Conservation (phyloP, 2,113 vertebrate genomes). For the Actenoides hombroni region DNA sequence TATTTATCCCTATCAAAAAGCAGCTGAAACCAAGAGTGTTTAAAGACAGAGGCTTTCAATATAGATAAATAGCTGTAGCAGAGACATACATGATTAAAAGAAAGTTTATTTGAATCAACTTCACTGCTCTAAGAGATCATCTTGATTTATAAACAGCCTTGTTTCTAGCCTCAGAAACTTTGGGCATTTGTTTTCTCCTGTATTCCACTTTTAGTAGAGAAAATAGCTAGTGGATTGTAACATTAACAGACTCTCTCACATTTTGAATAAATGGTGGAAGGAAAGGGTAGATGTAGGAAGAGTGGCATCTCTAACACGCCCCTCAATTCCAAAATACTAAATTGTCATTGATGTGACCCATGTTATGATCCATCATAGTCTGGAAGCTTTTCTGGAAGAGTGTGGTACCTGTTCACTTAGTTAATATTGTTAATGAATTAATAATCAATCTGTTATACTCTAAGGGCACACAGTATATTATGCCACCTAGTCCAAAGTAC, state of each 20-base stretch:
- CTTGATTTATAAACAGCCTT: background rate
- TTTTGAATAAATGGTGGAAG: background rate
- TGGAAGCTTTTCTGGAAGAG: background rate
- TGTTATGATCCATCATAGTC: background rate
- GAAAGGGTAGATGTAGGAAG: background rate
- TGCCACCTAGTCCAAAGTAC: background rate
- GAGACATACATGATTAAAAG: background rate
- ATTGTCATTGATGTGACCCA: background rate
- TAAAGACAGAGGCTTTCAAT: background rate
- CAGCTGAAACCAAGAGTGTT: background rate
- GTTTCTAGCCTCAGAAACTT: background rate
- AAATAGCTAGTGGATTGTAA: background rate
- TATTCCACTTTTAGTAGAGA: background rate
- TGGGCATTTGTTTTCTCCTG: background rate
- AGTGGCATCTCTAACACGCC: background rate
- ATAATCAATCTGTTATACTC: too few relatives aligned
- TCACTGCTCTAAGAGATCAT: background rate
- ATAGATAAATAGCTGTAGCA: background rate
- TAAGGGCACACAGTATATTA: background rate
- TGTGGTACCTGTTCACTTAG: background rate
- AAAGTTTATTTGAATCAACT: background rate
- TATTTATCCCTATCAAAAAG: constrained; percentile 40
- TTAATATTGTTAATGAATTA: background rate
- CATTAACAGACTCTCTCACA: background rate
- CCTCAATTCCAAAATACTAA: background rate